These are phyloP conservation scores for Engystomops pustulosus DNA, from an alignment of 2,113 vertebrate species.

Conservation along the genomic window DNA sequence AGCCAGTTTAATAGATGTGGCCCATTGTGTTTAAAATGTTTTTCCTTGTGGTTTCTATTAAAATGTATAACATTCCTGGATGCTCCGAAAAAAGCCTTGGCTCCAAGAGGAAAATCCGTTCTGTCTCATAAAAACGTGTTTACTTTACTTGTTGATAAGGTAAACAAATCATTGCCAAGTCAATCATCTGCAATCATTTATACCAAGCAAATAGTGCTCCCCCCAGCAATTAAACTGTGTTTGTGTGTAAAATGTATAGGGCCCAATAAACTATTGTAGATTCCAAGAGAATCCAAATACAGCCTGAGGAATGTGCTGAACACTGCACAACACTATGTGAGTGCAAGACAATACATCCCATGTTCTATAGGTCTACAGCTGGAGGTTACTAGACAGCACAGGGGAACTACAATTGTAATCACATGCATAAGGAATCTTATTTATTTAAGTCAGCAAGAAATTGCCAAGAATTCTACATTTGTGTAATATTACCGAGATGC, in stretches of 20 bases:
- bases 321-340: background rate
- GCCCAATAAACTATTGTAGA: slow-evolving; percentile 42
- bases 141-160: slow-evolving; percentile 30
- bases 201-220: slow-evolving; percentile 2
- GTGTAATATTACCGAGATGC: slow-evolving; percentile 3
- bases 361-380: slow-evolving; percentile 23
- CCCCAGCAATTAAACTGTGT: slow-evolving; percentile 23
- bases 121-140: slow-evolving; percentile 30
- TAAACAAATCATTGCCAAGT: slow-evolving; percentile 28
- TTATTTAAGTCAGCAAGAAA: slow-evolving; percentile 25
- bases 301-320: slow-evolving; percentile 37
- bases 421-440: slow-evolving; percentile 12
- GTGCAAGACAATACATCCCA: slow-evolving; percentile 11
- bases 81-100: slow-evolving; percentile 1
- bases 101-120: slow-evolving; percentile 10
- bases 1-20: no score
- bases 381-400: slow-evolving; percentile 39
- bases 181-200: slow-evolving; percentile 34
- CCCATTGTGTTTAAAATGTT: background rate
- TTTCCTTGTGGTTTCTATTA: slow-evolving; percentile 34
- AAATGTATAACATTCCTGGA: slow-evolving; percentile 29
- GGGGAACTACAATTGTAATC: slow-evolving; percentile 20
- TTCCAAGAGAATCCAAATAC: slow-evolving; percentile 21
- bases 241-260: slow-evolving; percentile 19
- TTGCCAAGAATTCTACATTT: slow-evolving; percentile 32